These are phyloP conservation scores for Leucophenga maculata DNA, from an alignment of 2,888 invertebrate species.

Conservation along the genomic window DNA sequence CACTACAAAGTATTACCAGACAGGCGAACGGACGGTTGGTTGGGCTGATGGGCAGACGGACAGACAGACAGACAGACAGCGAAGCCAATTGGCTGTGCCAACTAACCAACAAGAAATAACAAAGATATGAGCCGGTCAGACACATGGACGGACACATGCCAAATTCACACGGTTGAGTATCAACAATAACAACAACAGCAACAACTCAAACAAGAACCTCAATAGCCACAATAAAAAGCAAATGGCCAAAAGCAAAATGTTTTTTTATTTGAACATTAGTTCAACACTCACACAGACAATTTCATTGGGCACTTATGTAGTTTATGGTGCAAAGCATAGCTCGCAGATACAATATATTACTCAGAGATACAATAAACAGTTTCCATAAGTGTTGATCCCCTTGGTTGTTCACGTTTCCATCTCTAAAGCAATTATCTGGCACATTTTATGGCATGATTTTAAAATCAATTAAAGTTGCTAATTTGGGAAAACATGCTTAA, in stretches of 20 bases:
- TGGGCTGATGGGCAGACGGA: not conserved
- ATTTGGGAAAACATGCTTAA: slow-evolving; percentile 1
- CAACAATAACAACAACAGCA: not conserved
- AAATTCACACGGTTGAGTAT: not conserved
- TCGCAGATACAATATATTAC: too few relatives aligned
- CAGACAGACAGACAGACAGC: not conserved
- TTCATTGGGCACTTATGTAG: too few relatives aligned
- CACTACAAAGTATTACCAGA: not conserved
- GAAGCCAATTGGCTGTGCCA: too few relatives aligned
- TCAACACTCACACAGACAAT: too few relatives aligned
- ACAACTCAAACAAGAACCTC: too few relatives aligned
- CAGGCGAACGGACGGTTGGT: not conserved
- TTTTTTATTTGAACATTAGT: too few relatives aligned
- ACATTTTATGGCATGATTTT: not conserved
- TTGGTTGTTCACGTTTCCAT: not conserved
- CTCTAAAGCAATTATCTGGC: too few relatives aligned
- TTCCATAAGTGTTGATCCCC: not conserved
- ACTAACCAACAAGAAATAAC: not conserved
- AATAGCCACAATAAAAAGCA: too few relatives aligned
- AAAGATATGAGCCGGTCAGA: not conserved
- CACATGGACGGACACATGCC: not conserved
- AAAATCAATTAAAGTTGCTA: slow-evolving; percentile 17
- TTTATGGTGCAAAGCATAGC: too few relatives aligned
- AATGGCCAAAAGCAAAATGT: too few relatives aligned
- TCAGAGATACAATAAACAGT: not conserved